These are phyloP conservation scores for Acanthosepion lycidas DNA, from an alignment of 2,888 invertebrate genomes.

Conservation along the genomic window DNA sequence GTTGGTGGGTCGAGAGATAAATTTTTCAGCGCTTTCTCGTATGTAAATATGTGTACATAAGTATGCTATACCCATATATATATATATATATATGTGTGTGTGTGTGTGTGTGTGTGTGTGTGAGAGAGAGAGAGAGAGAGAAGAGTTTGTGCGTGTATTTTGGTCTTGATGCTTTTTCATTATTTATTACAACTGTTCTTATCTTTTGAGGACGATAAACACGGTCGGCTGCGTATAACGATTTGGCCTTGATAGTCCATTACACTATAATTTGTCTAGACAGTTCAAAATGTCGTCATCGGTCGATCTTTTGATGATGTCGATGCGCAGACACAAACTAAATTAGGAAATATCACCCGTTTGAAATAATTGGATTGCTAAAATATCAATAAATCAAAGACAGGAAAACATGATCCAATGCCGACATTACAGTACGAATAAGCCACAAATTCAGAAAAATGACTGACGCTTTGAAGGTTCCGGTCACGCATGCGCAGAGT, in stretches of 20 bases:
- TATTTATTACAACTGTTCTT: background rate
- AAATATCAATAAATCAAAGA: slow-evolving; percentile 13
- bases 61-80: too few species aligned
- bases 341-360: background rate
- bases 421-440: background rate
- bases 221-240: too few species aligned
- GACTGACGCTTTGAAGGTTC: background rate
- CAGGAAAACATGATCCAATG: background rate
- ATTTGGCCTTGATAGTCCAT: background rate
- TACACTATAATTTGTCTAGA: background rate
- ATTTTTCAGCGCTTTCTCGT: too few species aligned
- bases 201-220: background rate
- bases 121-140: background rate
- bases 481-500: background rate
- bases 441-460: background rate
- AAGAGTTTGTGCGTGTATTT: background rate
- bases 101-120: background rate
- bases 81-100: too few species aligned
- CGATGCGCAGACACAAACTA: background rate
- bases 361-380: background rate
- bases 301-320: background rate
- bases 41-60: too few species aligned
- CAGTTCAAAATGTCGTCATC: background rate
- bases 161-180: background rate
- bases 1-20: too few species aligned